phyloP scores from a whole-genome alignment of 2,113 vertebrate species.

The Albula goreensis region DNA sequence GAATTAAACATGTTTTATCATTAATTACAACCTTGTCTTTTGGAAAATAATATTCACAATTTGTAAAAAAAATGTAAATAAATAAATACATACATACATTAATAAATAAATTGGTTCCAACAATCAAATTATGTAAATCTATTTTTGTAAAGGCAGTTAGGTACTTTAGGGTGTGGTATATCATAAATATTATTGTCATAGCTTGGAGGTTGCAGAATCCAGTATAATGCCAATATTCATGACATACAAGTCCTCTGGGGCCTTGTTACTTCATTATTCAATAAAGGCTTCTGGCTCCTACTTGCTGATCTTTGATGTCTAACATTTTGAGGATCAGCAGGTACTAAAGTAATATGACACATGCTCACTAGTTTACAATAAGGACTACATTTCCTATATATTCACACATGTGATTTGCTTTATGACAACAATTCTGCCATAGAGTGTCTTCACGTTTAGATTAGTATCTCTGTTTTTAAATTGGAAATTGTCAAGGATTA shows the following conservation, averaged over 20 bases:
- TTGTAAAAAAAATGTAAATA: too few species aligned
- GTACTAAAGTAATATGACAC: neutral
- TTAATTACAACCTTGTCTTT: too few species aligned
- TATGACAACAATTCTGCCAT: too few species aligned
- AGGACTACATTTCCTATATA: neutral
- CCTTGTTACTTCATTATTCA: neutral
- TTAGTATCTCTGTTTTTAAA: too few species aligned
- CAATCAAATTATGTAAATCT: neutral
- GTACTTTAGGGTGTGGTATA: neutral
- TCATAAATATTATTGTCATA: neutral
- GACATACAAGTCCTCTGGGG: neutral
- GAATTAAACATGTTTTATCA: too few species aligned
- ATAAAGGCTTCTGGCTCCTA: neutral
- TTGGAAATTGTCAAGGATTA: too few species aligned
- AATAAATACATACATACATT: too few species aligned
- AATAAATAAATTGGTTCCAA: neutral
- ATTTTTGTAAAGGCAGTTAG: neutral
- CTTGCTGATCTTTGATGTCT: neutral
- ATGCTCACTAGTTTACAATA: neutral
- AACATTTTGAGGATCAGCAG: neutral
- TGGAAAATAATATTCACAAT: too few species aligned
- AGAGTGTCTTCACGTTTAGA: too few species aligned
- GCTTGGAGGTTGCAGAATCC: neutral
- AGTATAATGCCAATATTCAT: neutral
- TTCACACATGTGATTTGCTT: neutral